Evolutionary conservation across 2,797 vertebrate genomes (phyloP), one percentile per base, ranked within the genome.

Genomic region (Cyprinodon diabolis): DNA sequence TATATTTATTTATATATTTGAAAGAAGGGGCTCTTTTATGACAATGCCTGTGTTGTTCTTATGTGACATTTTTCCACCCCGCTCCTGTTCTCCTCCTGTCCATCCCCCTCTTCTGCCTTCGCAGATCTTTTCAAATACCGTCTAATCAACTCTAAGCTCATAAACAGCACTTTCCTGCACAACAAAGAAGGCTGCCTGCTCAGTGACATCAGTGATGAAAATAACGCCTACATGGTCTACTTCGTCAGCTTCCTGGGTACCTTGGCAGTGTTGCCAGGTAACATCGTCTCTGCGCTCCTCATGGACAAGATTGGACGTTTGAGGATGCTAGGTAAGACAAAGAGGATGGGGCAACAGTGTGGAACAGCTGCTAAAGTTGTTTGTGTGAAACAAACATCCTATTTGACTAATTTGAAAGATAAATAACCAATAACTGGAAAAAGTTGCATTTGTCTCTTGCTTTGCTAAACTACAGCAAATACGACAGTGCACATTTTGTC

Each of bases 141-240:
- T 89, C 92, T 99, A 85, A 90, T 97, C 90, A 96, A 97, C 93
- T 96, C 96, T 87, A 94, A 92, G 11, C 94, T 99, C 85, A 71
- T 97, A 83, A 99, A 99, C 94, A 98, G 97, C 93, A 98, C 96
- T 0, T 99, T 99, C 93, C 91, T 98, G 86, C 97, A 99, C 94
- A 98, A 96, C 92, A 99, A 99, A 84, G 97, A 99, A 85, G 98
- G 97, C 82, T 99, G 98, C 80, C 96, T 97, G 79, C 94, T 99
- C 49, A 94, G 92, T 4, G 98, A 99, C 51, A 94, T 98, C 80
- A 97, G 97, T 0, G 97, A 98, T 0, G 97, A 98, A 3, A 98
- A 99, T 92, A 98, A 97, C 0, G 98, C 98, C 92, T 99, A 99
- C 95, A 99, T 99, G 98, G 96, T 99, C 78, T 99, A 99, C 91